Percentiles rank a stretch among this genome's conserved stretches.
Conservation (phyloP, 1,140 invertebrate genomes). For the Bombus confusus region DNA sequence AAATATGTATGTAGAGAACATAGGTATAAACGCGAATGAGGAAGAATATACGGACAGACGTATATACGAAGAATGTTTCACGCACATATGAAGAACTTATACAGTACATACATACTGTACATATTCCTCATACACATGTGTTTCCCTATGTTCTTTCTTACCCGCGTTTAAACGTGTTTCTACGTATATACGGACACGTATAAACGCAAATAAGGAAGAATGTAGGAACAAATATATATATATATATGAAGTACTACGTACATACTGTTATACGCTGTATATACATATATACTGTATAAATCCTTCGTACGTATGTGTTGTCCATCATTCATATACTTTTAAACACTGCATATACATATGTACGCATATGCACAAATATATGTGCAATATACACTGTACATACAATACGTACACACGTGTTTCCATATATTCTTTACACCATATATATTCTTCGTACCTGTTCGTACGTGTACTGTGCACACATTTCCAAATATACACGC, state of each 20-base stretch:
- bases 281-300: not conserved
- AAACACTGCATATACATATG: too few species aligned
- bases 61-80: not conserved
- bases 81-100: too few species aligned
- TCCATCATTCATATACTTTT: not conserved
- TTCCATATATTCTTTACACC: too few species aligned
- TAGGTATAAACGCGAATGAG: not conserved
- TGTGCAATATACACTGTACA: not conserved
- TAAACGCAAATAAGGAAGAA: not conserved
- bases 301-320: not conserved
- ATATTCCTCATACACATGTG: too few species aligned
- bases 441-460: too few species aligned
- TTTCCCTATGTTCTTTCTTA: too few species aligned
- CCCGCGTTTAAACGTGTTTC: too few species aligned
- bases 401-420: not conserved
- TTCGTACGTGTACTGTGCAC: not conserved
- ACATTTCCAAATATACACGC: not conserved
- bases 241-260: too few species aligned
- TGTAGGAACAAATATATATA: constrained; percentile 15
- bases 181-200: not conserved
- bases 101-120: too few species aligned
- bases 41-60: not conserved
- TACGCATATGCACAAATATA: too few species aligned
- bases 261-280: not conserved
- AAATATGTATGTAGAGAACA: not conserved